These are phyloP conservation scores for Ectemnius continuus DNA, from an alignment of 2,888 invertebrate genomes.

Conservation along the genomic window DNA sequence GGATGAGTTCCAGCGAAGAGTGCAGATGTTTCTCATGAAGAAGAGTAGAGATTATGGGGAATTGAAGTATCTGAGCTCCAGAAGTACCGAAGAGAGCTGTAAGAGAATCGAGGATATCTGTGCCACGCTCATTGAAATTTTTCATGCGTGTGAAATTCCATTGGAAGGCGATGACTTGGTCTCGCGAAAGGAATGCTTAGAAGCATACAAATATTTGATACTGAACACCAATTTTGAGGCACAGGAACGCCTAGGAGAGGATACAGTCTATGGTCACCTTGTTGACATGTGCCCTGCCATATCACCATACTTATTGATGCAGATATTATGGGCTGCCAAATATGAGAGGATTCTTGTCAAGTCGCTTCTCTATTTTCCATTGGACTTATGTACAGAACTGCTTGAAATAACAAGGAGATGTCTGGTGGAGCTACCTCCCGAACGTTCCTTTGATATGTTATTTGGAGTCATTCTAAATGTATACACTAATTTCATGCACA, in stretches of 20 bases:
- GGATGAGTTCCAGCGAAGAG: constrained; percentile 40
- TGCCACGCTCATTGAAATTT: constrained; percentile 41
- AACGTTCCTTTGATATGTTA: constrained; percentile 55
- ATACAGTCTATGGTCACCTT: constrained; percentile 65
- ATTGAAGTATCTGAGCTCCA: constrained; percentile 59
- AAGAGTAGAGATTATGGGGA: constrained; percentile 54
- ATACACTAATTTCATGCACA: constrained; percentile 60
- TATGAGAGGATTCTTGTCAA: constrained; percentile 68
- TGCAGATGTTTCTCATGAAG: constrained; percentile 58
- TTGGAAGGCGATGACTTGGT: constrained; percentile 22
- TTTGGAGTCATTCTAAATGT: constrained; percentile 45
- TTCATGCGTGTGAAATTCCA: constrained; percentile 23
- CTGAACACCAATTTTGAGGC: constrained; percentile 70
- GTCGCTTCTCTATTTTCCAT: constrained; percentile 67
- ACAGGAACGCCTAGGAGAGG: constrained; percentile 67
- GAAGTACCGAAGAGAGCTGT: constrained; percentile 61
- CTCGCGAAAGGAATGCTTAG: constrained; percentile 42
- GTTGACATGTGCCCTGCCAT: constrained; percentile 70
- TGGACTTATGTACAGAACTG: constrained; percentile 70
- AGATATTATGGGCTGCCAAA: constrained; percentile 67
- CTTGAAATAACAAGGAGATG: constrained; percentile 61
- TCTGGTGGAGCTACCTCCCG: constrained; percentile 60
- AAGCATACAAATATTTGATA: constrained; percentile 65
- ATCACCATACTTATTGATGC: constrained; percentile 70
- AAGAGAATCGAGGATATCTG: constrained; percentile 57